Base-by-base conservation (phyloP, 37 sponge, comb jelly and placozoan species). In the Axinella damicornis region DNA sequence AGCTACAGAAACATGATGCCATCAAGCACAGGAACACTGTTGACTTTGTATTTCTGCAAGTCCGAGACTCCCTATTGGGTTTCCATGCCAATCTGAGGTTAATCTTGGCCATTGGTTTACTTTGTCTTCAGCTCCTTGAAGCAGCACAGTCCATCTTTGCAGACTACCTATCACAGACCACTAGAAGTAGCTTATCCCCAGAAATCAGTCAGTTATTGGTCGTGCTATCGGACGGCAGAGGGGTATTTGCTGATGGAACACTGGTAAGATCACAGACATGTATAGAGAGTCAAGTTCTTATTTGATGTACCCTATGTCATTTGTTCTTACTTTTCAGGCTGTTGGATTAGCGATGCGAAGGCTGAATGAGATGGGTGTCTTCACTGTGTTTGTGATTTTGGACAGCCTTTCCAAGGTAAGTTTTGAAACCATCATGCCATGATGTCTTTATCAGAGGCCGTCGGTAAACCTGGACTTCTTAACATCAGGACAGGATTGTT, bases 191-290 rank as follows among this genome's bases (percentile, higher is more conserved):
- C 6, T 64, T 52, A 52, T 40, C 58, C 0, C 41, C 35, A 33
- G 73, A 71, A 22, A 77, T 77, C 15, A 83, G 82, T 37, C 97
- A 94, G 84, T 80, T 98, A 37, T 57, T 98, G 81, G 59, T 98
- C 18, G 83, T 98, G 12, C 69, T 98, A 30, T 96, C 97, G 36
- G 99, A 98, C 91, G 99, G 99, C 14, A 88, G 99, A 69, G 99
- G 99, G 16, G 88, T 96, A 31, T 96, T 96, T 85, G 88, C 80
- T 18, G 95, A 95, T 59, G 97, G 97, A 27, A 71, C 76, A 53
- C 68, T 56, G 80, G 96, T 95, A 53, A 31, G 69, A 66, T 74
- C 24, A 35, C 37, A 55, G 16, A 32, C 57, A 33, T 6, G 2
- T 19, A 64, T 56, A 24, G 32, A 28, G 2, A 32, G 18, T 66